Conservation (phyloP, 2,888 invertebrate species). For the Gortyna flavago region DNA sequence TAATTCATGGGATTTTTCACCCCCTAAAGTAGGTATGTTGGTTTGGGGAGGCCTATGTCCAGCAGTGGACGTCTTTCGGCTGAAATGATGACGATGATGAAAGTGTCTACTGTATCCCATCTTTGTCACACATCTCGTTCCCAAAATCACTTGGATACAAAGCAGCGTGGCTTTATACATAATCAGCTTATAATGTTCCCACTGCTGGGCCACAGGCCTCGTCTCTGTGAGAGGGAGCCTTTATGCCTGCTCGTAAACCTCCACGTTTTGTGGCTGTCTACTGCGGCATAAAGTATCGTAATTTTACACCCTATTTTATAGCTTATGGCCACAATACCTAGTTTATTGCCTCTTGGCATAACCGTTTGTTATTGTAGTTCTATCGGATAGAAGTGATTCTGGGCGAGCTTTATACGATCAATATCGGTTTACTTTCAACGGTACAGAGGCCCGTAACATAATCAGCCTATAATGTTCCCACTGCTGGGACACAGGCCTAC, state of each 20-base stretch:
- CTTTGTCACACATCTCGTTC: slow-evolving; percentile 6
- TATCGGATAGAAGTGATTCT: slow-evolving; percentile 27
- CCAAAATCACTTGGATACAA: slow-evolving; percentile 33
- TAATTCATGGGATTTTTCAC: neutral
- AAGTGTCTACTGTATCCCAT: neutral
- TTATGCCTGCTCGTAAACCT: slow-evolving; percentile 50
- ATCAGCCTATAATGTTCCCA: neutral
- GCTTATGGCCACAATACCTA: slow-evolving; percentile 47
- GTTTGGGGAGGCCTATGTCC: no score
- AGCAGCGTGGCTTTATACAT: neutral
- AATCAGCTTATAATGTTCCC: no score
- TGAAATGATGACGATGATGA: no score
- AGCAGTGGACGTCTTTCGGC: no score
- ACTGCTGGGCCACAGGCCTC: no score
- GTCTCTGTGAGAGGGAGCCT: neutral
- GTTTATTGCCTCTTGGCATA: slow-evolving; percentile 42
- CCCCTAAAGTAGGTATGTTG: neutral
- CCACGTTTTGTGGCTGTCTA: slow-evolving; percentile 39
- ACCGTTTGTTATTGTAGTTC: slow-evolving; percentile 31
- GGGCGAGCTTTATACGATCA: slow-evolving; percentile 12
- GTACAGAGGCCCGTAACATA: neutral
- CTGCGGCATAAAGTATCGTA: slow-evolving; percentile 41
- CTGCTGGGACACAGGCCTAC: no score
- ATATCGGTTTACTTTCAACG: neutral
- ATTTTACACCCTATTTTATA: slow-evolving; percentile 49